phyloP scores from a whole-genome alignment of 2,888 invertebrate genomes.

The Hyposoter didymator region DNA sequence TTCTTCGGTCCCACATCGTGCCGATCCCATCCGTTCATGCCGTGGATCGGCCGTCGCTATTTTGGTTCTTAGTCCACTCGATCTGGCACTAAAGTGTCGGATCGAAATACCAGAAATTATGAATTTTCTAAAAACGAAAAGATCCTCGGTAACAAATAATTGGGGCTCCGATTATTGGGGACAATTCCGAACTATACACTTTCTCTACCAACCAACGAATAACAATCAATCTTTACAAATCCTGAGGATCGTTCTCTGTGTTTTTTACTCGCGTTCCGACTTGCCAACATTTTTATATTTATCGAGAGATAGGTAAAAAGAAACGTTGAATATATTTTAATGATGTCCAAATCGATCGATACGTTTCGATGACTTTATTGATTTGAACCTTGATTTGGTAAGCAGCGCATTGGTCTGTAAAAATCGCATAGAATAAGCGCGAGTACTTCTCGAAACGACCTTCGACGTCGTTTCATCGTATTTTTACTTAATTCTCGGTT shows the following conservation, averaged over 20 bases:
- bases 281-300: background rate
- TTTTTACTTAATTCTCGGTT: constrained; percentile 75
- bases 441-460: constrained; percentile 33
- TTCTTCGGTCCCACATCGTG: constrained; percentile 5
- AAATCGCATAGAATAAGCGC: background rate
- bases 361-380: background rate
- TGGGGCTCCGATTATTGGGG: background rate
- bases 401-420: constrained; percentile 39
- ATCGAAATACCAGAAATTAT: background rate
- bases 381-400: constrained; percentile 68
- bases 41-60: background rate
- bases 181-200: background rate
- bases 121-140: background rate
- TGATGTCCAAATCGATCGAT: background rate
- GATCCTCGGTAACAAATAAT: background rate
- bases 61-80: constrained; percentile 8
- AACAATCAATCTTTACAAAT: background rate
- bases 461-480: constrained; percentile 58
- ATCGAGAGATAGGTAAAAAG: background rate
- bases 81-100: background rate
- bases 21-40: constrained; percentile 3
- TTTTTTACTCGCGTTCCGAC: background rate
- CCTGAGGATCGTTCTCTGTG: background rate
- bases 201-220: background rate
- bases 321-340: background rate